Evolutionary conservation across 2,113 vertebrate genomes (phyloP), one percentile per base, ranked within the genome.

Genomic region (Pluvianellus socialis): DNA sequence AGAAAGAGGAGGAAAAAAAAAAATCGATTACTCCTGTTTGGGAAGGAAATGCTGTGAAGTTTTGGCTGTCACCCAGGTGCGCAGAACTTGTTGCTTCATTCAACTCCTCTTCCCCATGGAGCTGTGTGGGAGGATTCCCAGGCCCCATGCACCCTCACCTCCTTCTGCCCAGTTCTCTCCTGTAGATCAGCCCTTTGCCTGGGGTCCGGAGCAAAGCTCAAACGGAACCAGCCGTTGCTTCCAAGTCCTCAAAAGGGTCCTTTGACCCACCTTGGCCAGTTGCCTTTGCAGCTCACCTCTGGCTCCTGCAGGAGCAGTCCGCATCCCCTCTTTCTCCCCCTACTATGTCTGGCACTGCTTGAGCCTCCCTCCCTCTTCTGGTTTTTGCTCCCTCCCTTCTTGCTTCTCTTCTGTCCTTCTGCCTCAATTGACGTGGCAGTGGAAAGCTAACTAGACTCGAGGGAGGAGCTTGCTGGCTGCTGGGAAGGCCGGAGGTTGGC

Each of bases 381-480:
- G 84, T 91, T 95, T 96, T 96, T 73, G 92, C 96, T 97, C 94
- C 96, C 92, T 95, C 92, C 96, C 92, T 97, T 96, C 94, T 95
- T 94, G 93, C 95, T 92, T 98, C 97, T 92, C 79, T 77, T 95
- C 97, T 97, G 98, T 98, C 97, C 97, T 98, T 98, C 98, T 98
- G 98, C 96, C 96, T 98, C 97, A 98, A 97, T 98, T 98, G 99
- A 99, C 99, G 99, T 99, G 99, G 99, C 99, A 99, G 98, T 98
- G 97, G 97, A 98, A 98, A 98, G 98, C 98, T 97, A 98, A 98
- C 98, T 97, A 98, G 98, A 96, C 96, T 97, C 90, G 97, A 96
- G 96, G 98, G 98, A 98, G 98, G 99, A 98, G 99, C 98, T 98
- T 98, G 98, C 89, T 96, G 98, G 98, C 97, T 96, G 98, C 98